Evolutionary conservation across 2,797 vertebrate genomes (phyloP).

Genomic region (Podarcis siculus): DNA sequence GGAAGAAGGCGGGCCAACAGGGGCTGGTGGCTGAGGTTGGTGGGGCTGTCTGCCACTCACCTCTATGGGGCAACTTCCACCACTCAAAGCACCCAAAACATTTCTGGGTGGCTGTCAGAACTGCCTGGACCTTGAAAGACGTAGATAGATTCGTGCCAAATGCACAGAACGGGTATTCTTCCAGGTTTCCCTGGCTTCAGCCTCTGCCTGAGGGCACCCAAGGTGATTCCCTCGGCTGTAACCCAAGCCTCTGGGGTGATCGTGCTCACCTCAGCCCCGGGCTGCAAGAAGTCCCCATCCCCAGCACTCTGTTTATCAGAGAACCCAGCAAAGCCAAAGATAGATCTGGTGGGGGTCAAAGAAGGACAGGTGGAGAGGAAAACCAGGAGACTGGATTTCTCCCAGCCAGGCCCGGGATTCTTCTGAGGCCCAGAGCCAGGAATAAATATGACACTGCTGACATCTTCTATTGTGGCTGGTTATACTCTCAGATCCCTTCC

Average conservation of each 20-base stretch:
- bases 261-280: background rate
- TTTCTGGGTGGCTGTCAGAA: background rate
- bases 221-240: background rate
- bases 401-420: background rate
- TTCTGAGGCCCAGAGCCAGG: background rate
- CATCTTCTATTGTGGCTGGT: background rate
- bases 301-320: background rate
- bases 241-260: background rate
- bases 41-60: no score
- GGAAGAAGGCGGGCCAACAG: no score
- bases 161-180: background rate
- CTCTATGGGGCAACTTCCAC: no score
- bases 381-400: slow-evolving; percentile 2
- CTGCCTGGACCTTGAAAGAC: background rate
- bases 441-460: background rate
- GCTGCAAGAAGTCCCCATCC: background rate
- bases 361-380: background rate
- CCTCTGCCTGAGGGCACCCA: background rate
- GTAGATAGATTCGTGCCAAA: background rate
- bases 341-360: background rate
- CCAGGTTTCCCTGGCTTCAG: background rate
- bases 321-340: slow-evolving; percentile 1
- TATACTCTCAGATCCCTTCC: background rate
- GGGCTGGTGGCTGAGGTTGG: no score
- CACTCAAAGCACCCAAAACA: background rate